Conservation (phyloP, 2,888 invertebrate genomes). For the Drosophila mettleri region DNA sequence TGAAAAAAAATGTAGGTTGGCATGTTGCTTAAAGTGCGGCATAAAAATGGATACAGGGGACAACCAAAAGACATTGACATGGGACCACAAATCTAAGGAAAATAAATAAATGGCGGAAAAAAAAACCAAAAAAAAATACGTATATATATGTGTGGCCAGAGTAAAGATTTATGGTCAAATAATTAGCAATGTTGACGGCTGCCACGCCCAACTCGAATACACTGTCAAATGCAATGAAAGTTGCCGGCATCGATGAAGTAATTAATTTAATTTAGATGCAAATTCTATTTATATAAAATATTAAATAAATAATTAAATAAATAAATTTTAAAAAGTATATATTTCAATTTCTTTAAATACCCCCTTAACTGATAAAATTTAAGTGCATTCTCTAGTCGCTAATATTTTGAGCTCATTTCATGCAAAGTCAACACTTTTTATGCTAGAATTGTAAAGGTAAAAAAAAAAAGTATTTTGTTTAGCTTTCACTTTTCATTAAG, state of each 20-base stretch:
- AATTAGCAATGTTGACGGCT: conserved; percentile 55
- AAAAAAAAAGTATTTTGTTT: not conserved
- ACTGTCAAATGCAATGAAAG: conserved; percentile 1
- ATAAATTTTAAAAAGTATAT: not conserved
- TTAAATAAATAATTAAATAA: not conserved
- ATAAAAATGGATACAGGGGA: no score
- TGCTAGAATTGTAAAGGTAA: not conserved
- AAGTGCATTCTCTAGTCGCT: not conserved
- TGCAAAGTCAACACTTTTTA: not conserved
- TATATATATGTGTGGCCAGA: conserved; percentile 39
- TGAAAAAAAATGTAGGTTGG: no score
- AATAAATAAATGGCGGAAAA: conserved; percentile 10
- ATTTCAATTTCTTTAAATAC: not conserved
- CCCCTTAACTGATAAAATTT: no score
- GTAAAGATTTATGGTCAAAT: conserved; percentile 68
- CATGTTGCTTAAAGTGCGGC: no score
- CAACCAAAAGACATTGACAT: conserved; percentile 55
- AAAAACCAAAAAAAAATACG: conserved; percentile 26
- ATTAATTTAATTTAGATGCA: not conserved
- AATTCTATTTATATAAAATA: no score
- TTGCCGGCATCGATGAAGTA: not conserved
- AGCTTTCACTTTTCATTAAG: not conserved
- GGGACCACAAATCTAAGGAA: conserved; percentile 46
- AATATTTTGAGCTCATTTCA: not conserved
- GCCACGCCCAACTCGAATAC: conserved; percentile 39